Evolutionary conservation across 2,113 vertebrate genomes (phyloP).

Genomic region (Condylura cristata): DNA sequence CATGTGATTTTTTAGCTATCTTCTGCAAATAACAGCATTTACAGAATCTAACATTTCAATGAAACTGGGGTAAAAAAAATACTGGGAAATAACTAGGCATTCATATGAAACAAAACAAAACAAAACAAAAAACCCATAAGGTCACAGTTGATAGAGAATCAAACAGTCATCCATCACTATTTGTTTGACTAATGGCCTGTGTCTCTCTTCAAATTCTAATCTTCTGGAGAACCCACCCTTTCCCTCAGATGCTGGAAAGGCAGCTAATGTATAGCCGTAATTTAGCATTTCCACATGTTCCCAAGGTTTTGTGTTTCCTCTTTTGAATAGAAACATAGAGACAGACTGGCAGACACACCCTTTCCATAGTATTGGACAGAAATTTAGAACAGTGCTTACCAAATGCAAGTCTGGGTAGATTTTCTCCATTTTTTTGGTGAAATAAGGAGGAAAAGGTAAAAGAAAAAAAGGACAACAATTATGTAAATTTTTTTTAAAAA

Average conservation of each 20-base stretch:
- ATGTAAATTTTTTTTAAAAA: constrained; percentile 8
- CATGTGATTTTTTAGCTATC: background rate
- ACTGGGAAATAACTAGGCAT: background rate
- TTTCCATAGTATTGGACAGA: background rate
- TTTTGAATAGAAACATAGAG: constrained; percentile 29
- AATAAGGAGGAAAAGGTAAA: background rate
- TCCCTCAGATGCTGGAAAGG: background rate
- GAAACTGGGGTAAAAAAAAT: background rate
- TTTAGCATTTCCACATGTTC: constrained; percentile 9
- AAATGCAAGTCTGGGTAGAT: constrained; percentile 2
- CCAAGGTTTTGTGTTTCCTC: constrained; percentile 37
- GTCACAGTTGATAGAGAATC: background rate
- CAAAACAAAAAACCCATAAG: background rate
- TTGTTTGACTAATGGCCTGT: background rate
- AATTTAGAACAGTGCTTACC: constrained; percentile 3
- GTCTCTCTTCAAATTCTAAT: constrained; percentile 14
- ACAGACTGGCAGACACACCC: background rate
- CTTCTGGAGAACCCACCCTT: background rate
- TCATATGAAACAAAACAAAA: background rate
- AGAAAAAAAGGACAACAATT: background rate
- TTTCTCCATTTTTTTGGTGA: constrained; percentile 28
- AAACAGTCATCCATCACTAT: background rate
- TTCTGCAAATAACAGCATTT: background rate
- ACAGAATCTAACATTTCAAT: background rate
- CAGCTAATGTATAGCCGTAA: background rate